phyloP scores from a whole-genome alignment of 2,113 vertebrate genomes.

The Thryonomys swinderianus region DNA sequence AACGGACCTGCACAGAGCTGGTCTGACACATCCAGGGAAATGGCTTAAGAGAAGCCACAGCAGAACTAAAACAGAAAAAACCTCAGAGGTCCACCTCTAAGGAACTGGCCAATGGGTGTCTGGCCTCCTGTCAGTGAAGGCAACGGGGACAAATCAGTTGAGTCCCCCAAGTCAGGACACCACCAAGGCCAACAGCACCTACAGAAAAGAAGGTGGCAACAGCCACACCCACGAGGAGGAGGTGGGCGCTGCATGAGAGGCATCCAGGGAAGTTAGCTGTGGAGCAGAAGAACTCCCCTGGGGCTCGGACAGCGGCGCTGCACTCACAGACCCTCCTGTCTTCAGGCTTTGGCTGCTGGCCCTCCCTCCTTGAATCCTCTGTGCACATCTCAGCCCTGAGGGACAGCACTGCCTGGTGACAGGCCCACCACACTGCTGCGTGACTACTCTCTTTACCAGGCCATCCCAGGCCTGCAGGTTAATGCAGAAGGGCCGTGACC shows the following conservation, averaged over 20 bases:
- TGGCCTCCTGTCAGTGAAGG: background rate
- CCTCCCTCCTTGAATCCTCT: background rate
- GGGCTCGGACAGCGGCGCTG: background rate
- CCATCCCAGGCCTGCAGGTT: background rate
- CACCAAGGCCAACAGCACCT: background rate
- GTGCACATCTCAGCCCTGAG: background rate
- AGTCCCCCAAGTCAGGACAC: background rate
- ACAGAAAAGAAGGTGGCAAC: background rate
- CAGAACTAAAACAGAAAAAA: conserved; percentile 24
- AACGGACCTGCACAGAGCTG: background rate
- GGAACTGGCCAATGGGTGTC: background rate
- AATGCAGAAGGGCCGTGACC: background rate
- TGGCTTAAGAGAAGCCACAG: background rate
- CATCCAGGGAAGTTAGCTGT: background rate
- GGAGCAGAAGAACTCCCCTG: background rate
- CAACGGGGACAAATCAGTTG: background rate
- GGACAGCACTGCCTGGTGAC: background rate
- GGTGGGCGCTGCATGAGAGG: background rate
- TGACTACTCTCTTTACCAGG: background rate
- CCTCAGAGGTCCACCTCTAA: background rate
- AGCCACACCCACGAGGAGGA: fast-evolving
- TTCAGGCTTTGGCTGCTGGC: background rate
- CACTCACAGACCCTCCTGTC: background rate
- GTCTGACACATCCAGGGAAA: background rate
- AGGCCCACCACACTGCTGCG: background rate